phyloP scores from a whole-genome alignment of 2,888 invertebrate species.

The Lycia hirtaria region DNA sequence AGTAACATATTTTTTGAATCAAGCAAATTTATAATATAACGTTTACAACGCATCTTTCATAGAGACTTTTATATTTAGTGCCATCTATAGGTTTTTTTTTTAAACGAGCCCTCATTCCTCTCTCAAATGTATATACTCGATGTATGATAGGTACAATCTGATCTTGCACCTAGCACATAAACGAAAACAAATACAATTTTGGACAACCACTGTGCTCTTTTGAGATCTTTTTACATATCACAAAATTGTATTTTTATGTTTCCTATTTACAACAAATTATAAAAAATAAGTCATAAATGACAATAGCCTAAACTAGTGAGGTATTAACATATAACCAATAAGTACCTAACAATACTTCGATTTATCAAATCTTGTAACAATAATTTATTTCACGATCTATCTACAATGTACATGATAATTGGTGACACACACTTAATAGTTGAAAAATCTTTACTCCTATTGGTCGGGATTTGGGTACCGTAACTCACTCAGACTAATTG shows the following conservation, averaged over 20 bases:
- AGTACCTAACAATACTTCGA: neutral
- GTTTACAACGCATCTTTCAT: no score
- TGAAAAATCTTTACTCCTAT: no score
- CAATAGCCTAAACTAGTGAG: slow-evolving; percentile 25
- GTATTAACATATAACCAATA: slow-evolving; percentile 16
- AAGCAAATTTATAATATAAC: no score
- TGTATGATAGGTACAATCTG: no score
- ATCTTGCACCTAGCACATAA: slow-evolving; percentile 31
- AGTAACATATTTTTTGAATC: no score
- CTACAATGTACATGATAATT: neutral
- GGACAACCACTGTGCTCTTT: slow-evolving; percentile 40
- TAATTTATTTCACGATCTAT: neutral
- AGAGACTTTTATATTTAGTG: no score
- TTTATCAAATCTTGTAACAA: slow-evolving; percentile 1
- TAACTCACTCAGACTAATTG: no score
- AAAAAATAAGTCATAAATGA: slow-evolving; percentile 6
- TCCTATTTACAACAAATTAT: neutral
- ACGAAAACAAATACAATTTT: slow-evolving; percentile 46
- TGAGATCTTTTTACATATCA: slow-evolving; percentile 50
- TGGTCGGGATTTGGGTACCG: no score
- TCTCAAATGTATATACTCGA: no score
- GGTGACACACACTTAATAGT: no score
- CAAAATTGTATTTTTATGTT: slow-evolving; percentile 48
- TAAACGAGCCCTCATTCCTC: no score
- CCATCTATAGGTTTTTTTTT: no score